These are phyloP conservation scores for Anguilla megastoma DNA, from an alignment of 2,797 vertebrate genomes.

Conservation along the genomic window DNA sequence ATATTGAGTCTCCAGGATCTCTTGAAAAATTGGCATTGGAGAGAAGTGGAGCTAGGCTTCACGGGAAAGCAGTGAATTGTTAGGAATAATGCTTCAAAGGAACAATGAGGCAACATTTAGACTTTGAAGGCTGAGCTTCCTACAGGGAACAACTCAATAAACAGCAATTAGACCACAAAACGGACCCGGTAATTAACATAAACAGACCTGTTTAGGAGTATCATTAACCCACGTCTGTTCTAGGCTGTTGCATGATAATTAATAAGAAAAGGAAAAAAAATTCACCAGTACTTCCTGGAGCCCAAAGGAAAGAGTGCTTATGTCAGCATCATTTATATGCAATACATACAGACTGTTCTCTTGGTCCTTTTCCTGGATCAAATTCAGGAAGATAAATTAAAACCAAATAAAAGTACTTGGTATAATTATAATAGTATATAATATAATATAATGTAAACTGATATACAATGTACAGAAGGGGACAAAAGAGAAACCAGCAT, in stretches of 20 bases:
- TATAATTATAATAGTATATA: neutral
- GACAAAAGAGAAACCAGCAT: no score
- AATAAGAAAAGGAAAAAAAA: constrained; percentile 39
- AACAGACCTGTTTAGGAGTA: constrained; percentile 42
- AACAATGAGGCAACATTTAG: constrained; percentile 11
- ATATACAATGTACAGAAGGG: neutral
- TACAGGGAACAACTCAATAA: constrained; percentile 29
- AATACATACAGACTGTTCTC: neutral
- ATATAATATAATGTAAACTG: neutral
- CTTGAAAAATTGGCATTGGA: neutral
- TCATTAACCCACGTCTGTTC: constrained; percentile 42
- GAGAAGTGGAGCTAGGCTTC: neutral
- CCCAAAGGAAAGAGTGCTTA: constrained; percentile 45
- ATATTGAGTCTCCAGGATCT: neutral
- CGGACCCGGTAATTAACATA: constrained; percentile 40
- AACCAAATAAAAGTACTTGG: neutral
- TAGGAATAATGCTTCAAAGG: constrained; percentile 13
- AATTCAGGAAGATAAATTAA: neutral
- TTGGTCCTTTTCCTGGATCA: neutral
- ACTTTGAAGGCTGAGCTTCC: constrained; percentile 38
- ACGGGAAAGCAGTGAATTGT: neutral
- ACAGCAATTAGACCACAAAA: constrained; percentile 44
- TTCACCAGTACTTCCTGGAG: constrained; percentile 45
- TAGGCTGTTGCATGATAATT: constrained; percentile 39
- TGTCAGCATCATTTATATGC: constrained; percentile 38